Percentiles rank a stretch among this genome's conserved stretches.
Conservation (phyloP, 2,888 invertebrate genomes). For the Ceratothoa steindachneri region DNA sequence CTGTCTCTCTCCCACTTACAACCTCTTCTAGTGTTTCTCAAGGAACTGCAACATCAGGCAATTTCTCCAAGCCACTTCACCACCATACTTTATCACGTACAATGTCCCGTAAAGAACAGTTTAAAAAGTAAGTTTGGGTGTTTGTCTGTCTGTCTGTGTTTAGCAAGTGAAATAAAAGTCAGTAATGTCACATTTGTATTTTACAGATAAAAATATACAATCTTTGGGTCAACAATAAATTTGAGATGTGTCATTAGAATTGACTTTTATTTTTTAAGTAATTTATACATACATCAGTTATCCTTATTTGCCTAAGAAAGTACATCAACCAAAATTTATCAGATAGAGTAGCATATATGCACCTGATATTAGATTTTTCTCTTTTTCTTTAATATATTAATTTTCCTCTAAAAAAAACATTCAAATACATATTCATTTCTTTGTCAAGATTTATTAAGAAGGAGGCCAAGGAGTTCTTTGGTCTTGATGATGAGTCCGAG, state of each 20-base stretch:
- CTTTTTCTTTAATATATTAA: not conserved
- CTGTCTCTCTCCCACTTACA: conserved; percentile 23
- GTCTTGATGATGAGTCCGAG: conserved; percentile 73
- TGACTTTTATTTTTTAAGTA: no score
- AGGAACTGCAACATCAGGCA: conserved; percentile 15
- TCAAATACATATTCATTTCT: not conserved
- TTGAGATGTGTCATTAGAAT: no score
- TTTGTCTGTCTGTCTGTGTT: not conserved
- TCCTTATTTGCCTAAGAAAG: no score
- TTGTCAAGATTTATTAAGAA: conserved; percentile 65
- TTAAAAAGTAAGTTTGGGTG: conserved; percentile 47
- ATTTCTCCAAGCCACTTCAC: conserved; percentile 17
- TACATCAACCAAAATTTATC: no score
- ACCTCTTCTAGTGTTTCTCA: conserved; percentile 15
- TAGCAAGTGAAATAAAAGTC: no score
- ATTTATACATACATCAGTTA: no score
- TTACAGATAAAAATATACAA: no score
- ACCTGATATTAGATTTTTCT: not conserved
- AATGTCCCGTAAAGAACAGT: conserved; percentile 44
- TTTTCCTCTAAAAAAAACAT: no score
- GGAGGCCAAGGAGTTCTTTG: conserved; percentile 79
- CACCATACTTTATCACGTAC: conserved; percentile 30
- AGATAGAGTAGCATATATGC: no score
- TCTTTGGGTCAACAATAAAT: no score
- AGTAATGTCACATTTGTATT: no score